A percentile compares a stretch with the other conserved stretches of the same genome.
phyloP scores from a whole-genome alignment of 2,888 invertebrate species.

The Notodonta ziczac region DNA sequence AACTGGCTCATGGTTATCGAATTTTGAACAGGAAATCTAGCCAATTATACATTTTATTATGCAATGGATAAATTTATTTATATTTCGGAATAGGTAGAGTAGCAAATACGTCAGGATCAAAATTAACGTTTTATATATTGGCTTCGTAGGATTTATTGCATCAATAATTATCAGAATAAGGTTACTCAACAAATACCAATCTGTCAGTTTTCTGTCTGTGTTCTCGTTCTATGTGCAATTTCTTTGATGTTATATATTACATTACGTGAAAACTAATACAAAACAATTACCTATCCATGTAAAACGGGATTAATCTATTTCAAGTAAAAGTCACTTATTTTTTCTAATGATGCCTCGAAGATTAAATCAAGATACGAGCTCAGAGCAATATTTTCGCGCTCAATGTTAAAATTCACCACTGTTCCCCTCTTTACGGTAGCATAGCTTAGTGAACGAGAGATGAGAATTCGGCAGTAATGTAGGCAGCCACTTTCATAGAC shows the following conservation, averaged over 20 bases:
- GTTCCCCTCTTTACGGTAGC: slow-evolving; percentile 30
- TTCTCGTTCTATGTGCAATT: too few relatives aligned
- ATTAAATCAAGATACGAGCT: slow-evolving; percentile 9
- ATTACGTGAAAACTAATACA: too few relatives aligned
- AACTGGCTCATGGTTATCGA: slow-evolving; percentile 44
- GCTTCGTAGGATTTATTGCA: neutral
- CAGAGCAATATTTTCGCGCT: slow-evolving; percentile 29
- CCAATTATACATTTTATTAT: slow-evolving; percentile 26
- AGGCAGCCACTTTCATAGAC: slow-evolving; percentile 65
- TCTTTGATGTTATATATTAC: too few relatives aligned
- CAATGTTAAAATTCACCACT: slow-evolving; percentile 43
- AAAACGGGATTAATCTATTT: too few relatives aligned
- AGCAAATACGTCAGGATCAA: neutral
- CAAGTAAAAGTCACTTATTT: too few relatives aligned
- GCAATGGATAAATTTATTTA: neutral
- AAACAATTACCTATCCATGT: too few relatives aligned
- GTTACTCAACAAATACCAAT: too few relatives aligned
- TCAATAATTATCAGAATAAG: too few relatives aligned
- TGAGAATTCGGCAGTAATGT: slow-evolving; percentile 71
- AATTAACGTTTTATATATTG: neutral
- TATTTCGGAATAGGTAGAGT: neutral
- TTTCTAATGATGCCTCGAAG: neutral
- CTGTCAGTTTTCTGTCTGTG: too few relatives aligned
- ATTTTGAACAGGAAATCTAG: slow-evolving; percentile 36
- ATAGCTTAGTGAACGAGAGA: slow-evolving; percentile 40